A percentile compares a stretch with the other conserved stretches of the same genome.
These are phyloP conservation scores for Actinia equina DNA, from an alignment of 64 coral and sea anemone genomes.

Conservation along the genomic window DNA sequence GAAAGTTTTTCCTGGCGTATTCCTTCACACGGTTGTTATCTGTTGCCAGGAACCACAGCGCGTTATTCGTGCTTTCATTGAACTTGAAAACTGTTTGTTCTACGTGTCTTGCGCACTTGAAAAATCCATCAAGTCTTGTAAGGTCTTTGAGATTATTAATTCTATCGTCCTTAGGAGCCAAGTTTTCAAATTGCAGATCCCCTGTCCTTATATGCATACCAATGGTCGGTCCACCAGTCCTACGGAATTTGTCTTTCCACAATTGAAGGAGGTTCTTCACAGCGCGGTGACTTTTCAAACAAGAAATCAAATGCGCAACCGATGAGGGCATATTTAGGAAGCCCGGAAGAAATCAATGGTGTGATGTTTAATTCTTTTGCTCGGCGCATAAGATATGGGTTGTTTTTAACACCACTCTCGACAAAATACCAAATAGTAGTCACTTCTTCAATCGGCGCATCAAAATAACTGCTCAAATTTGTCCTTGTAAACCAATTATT, in stretches of 20 bases:
- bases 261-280: constrained; percentile 26
- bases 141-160: constrained; percentile 19
- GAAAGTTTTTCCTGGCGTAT: constrained; percentile 37
- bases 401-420: constrained; percentile 74
- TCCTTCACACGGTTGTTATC: constrained; percentile 57
- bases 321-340: no score
- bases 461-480: constrained; percentile 62
- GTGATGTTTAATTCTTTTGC: no score
- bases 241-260: constrained; percentile 32
- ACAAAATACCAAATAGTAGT: constrained; percentile 92
- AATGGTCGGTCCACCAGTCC: constrained; percentile 40
- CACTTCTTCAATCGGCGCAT: constrained; percentile 56
- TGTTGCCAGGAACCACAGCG: constrained; percentile 69
- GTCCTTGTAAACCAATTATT: constrained; percentile 70
- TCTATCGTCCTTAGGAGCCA: constrained; percentile 36
- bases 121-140: constrained; percentile 41
- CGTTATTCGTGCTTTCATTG: background rate
- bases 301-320: constrained; percentile 83
- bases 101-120: constrained; percentile 60
- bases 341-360: no score
- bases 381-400: no score
- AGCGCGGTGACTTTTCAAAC: constrained; percentile 48
- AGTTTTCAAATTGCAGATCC: constrained; percentile 80
- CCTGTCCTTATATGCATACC: constrained; percentile 82
- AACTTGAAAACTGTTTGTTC: constrained; percentile 45